Conservation (phyloP, 2,113 vertebrate genomes). For the Leuciscus idus region DNA sequence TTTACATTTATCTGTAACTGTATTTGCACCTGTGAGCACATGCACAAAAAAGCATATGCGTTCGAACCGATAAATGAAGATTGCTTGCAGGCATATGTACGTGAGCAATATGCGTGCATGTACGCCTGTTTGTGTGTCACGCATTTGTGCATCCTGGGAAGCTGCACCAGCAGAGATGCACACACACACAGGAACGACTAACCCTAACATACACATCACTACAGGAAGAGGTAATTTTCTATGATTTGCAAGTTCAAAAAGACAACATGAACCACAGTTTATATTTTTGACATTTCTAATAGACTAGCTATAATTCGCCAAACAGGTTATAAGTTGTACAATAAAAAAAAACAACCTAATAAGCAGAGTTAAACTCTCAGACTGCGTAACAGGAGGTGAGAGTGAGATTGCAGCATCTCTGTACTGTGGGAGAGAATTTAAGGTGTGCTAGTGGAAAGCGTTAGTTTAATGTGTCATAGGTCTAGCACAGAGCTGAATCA, state of each 20-base stretch:
- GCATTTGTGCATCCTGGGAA: slow-evolving; percentile 40
- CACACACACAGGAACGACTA: not conserved
- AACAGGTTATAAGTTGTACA: not conserved
- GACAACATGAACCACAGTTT: not conserved
- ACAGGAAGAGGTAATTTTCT: slow-evolving; percentile 21
- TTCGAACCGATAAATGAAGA: slow-evolving; percentile 24
- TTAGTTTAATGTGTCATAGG: slow-evolving; percentile 54
- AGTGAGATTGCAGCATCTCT: slow-evolving; percentile 10
- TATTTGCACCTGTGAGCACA: slow-evolving; percentile 33
- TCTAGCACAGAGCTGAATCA: slow-evolving; percentile 46
- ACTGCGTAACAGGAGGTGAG: slow-evolving; percentile 6
- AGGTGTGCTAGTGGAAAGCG: slow-evolving; percentile 33
- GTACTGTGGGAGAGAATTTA: slow-evolving; percentile 17
- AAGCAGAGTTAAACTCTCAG: not conserved
- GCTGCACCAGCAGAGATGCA: slow-evolving; percentile 33
- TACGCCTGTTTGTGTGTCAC: slow-evolving; percentile 30
- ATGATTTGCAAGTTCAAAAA: slow-evolving; percentile 20
- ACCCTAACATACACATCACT: not conserved
- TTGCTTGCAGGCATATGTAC: slow-evolving; percentile 5
- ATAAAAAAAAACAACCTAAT: not conserved
- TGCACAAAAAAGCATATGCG: slow-evolving; percentile 22
- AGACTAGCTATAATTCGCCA: not conserved
- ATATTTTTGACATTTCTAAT: not conserved
- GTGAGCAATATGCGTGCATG: slow-evolving; percentile 29
- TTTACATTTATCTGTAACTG: slow-evolving; percentile 8